A percentile compares a stretch with the other conserved stretches of the same genome.
Evolutionary conservation across 2,113 vertebrate genomes (phyloP).

Genomic region (Synchiropus splendidus): DNA sequence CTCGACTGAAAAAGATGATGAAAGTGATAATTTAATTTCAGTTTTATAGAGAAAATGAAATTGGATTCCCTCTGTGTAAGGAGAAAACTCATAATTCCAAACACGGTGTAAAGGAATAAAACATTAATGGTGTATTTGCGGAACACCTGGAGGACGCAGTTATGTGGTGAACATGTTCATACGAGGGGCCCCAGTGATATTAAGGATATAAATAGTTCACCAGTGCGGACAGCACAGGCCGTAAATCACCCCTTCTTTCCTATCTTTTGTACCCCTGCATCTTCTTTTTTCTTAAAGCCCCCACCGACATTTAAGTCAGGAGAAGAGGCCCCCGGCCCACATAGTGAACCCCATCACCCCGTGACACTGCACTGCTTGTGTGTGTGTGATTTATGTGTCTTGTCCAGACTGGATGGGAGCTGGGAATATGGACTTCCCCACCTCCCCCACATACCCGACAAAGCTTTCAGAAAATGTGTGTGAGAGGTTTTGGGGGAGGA

Average conservation of each 20-base stretch:
- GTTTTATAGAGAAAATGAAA: too few relatives aligned
- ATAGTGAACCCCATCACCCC: constrained; percentile 32
- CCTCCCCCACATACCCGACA: constrained; percentile 24
- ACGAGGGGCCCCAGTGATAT: background rate
- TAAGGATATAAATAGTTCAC: constrained; percentile 1
- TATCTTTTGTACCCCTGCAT: constrained; percentile 9
- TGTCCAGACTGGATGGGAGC: constrained; percentile 50
- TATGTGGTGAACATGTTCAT: background rate
- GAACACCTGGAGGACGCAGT: constrained; percentile 1
- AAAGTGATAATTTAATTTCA: too few relatives aligned
- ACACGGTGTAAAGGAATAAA: too few relatives aligned
- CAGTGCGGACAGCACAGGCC: background rate
- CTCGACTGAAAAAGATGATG: too few relatives aligned
- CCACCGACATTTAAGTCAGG: constrained; percentile 17
- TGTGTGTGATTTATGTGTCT: constrained; percentile 55
- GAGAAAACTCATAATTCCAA: too few relatives aligned
- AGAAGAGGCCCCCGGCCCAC: constrained; percentile 29
- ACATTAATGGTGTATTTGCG: too few relatives aligned
- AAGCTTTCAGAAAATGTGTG: constrained; percentile 47
- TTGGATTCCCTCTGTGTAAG: too few relatives aligned
- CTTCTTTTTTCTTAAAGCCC: constrained; percentile 9
- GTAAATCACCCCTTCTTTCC: constrained; percentile 4
- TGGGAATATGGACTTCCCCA: constrained; percentile 11
- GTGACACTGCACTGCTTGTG: constrained; percentile 19
- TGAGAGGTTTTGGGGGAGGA: constrained; percentile 44